phyloP scores from a whole-genome alignment of 2,888 invertebrate species.

The Eupithecia subumbrata region DNA sequence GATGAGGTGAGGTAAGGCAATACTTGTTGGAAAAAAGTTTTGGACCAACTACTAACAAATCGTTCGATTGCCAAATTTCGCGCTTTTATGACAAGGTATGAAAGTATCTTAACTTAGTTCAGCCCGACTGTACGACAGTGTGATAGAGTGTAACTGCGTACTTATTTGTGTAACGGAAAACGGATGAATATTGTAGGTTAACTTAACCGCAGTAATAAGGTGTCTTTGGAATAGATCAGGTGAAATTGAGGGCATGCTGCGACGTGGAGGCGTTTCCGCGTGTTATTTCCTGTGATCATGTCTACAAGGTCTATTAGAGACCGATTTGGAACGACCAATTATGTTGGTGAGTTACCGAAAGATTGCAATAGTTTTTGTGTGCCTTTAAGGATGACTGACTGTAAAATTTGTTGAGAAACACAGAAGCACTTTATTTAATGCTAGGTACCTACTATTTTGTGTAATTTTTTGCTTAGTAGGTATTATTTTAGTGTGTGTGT shows the following conservation, averaged over 20 bases:
- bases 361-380: neutral
- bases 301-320: neutral
- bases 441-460: no score
- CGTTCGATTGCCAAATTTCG: neutral
- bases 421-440: no score
- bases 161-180: neutral
- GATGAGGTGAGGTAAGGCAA: no score
- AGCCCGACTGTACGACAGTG: neutral
- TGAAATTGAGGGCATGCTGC: conserved; percentile 60
- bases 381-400: no score
- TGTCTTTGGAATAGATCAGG: conserved; percentile 56
- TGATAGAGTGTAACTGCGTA: neutral
- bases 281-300: conserved; percentile 52
- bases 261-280: conserved; percentile 53
- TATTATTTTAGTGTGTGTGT: no score
- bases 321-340: conserved; percentile 1
- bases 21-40: neutral
- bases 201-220: conserved; percentile 22
- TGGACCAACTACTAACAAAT: neutral
- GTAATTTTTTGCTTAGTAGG: no score
- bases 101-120: neutral
- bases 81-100: neutral
- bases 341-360: neutral
- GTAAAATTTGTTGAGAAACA: no score
- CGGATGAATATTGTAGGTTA: neutral